Conservation (phyloP, 2,888 invertebrate species). For the Danaus chrysippus region DNA sequence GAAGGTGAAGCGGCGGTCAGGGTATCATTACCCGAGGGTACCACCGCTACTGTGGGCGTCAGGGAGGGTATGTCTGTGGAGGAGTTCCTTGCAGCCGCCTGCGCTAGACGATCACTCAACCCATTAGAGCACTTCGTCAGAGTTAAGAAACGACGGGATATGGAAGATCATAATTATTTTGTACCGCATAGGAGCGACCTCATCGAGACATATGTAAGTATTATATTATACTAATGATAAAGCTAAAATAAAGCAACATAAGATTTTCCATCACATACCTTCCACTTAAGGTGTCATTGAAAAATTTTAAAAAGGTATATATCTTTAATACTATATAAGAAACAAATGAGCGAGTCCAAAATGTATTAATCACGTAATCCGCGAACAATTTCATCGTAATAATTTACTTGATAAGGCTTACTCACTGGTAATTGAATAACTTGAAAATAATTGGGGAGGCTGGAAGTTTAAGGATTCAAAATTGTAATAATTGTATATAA, state of each 20-base stretch:
- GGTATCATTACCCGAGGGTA: constrained; percentile 92
- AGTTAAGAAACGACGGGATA: constrained; percentile 95
- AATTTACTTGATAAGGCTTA: constrained; percentile 7
- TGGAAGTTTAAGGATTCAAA: not conserved
- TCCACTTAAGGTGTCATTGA: too few relatives aligned
- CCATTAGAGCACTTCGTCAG: constrained; percentile 97
- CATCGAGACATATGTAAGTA: constrained; percentile 96
- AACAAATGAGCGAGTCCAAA: not conserved
- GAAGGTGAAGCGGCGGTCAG: constrained; percentile 93
- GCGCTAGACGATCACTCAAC: constrained; percentile 94
- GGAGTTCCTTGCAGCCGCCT: constrained; percentile 95
- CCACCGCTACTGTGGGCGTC: constrained; percentile 89
- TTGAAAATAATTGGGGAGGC: constrained; percentile 4
- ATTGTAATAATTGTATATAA: not conserved
- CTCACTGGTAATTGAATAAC: constrained; percentile 5
- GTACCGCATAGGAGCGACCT: constrained; percentile 96
- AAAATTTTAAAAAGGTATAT: too few relatives aligned
- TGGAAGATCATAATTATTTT: constrained; percentile 97
- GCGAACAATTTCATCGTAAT: not conserved
- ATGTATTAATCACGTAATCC: not conserved
- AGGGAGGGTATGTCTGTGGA: constrained; percentile 96
- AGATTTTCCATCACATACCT: too few relatives aligned
- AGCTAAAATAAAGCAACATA: too few relatives aligned
- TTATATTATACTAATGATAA: not conserved
- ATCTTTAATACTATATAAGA: too few relatives aligned